These are phyloP conservation scores for Acheta domesticus DNA, from an alignment of 2,888 invertebrate genomes.

Conservation along the genomic window DNA sequence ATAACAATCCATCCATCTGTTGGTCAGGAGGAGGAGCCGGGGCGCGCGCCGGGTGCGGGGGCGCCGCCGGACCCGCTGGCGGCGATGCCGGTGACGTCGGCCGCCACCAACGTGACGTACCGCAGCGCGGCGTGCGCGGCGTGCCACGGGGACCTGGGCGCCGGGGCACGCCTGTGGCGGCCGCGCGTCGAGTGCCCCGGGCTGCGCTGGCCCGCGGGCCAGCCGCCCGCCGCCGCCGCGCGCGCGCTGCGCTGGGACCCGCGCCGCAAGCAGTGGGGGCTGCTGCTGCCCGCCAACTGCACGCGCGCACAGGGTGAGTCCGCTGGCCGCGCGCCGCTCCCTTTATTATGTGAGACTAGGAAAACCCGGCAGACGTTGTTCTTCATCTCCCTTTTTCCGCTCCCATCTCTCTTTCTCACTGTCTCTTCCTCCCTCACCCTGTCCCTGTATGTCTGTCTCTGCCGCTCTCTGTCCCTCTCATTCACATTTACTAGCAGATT, in stretches of 20 bases:
- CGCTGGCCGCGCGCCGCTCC: too few species aligned
- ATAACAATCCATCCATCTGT: too few species aligned
- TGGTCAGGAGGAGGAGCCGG: too few species aligned
- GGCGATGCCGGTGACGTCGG: slow-evolving; percentile 45
- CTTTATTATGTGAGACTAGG: too few species aligned
- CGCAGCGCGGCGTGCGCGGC: slow-evolving; percentile 48
- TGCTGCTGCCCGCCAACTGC: slow-evolving; percentile 45
- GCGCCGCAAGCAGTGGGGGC: background rate
- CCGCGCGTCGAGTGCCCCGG: slow-evolving; percentile 47
- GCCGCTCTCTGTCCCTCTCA: too few species aligned
- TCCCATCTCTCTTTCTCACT: too few species aligned
- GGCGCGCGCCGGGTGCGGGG: too few species aligned
- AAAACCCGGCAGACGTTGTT: too few species aligned
- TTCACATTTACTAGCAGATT: too few species aligned
- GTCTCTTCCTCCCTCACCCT: too few species aligned
- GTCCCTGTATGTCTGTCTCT: too few species aligned
- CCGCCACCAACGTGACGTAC: slow-evolving; percentile 43
- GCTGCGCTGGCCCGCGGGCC: slow-evolving; percentile 31
- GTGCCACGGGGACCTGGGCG: slow-evolving; percentile 46
- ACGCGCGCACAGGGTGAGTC: slow-evolving; percentile 43
- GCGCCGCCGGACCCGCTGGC: slow-evolving; percentile 43
- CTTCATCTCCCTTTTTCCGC: too few species aligned
- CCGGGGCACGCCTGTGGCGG: slow-evolving; percentile 49
- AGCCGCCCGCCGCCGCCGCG: slow-evolving; percentile 25
- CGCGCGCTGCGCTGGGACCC: slow-evolving; percentile 20